Percentiles rank a stretch among this genome's conserved stretches.
Conservation (phyloP, 2,888 invertebrate species). For the Ophion costatus region DNA sequence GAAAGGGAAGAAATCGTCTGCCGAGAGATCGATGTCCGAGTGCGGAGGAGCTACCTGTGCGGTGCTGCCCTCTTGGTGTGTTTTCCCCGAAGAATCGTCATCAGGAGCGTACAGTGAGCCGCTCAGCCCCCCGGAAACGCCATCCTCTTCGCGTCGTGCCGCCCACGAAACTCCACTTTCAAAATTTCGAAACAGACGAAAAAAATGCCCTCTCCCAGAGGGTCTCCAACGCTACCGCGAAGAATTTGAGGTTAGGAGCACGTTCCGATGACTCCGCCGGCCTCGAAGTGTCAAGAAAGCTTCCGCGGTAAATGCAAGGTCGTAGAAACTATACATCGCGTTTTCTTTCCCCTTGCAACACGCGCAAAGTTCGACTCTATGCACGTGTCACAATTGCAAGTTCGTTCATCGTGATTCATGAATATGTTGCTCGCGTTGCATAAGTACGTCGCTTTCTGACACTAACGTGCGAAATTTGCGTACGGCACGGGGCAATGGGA, state of each 20-base stretch:
- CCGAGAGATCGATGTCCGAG: slow-evolving; percentile 72
- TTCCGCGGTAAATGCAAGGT: slow-evolving; percentile 53
- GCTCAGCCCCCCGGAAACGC: neutral
- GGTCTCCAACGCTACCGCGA: neutral
- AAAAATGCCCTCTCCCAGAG: neutral
- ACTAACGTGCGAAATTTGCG: neutral
- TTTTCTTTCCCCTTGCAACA: neutral
- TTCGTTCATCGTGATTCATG: slow-evolving; percentile 20
- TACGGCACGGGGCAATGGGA: neutral
- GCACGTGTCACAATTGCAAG: slow-evolving; percentile 17
- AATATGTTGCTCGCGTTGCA: slow-evolving; percentile 19
- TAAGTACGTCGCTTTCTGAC: neutral
- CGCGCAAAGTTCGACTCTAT: neutral
- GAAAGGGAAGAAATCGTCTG: slow-evolving; percentile 60
- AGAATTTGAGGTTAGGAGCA: neutral
- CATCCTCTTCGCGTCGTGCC: neutral
- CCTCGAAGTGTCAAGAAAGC: slow-evolving; percentile 9
- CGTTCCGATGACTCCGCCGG: neutral
- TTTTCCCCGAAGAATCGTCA: slow-evolving; percentile 68
- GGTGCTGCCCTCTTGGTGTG: slow-evolving; percentile 76
- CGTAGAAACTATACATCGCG: slow-evolving; percentile 23
- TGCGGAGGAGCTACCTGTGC: slow-evolving; percentile 68
- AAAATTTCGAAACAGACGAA: neutral
- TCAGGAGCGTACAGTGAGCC: slow-evolving; percentile 45
- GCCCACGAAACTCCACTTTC: neutral